Evolutionary conservation across 2,888 invertebrate genomes (phyloP).

Genomic region (Eudasyphora cyanicolor): DNA sequence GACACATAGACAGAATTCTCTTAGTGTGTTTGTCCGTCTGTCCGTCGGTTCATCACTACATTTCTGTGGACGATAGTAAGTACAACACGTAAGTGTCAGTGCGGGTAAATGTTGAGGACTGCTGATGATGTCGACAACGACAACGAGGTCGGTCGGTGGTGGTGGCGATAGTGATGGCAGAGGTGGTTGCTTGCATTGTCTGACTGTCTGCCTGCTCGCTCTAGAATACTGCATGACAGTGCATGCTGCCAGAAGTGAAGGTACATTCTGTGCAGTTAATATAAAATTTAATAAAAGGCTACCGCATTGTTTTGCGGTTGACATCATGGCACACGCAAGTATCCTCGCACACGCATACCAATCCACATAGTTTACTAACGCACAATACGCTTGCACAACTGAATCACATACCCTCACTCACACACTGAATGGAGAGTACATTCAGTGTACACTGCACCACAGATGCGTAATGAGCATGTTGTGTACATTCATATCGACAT

Average conservation of each 20-base stretch:
- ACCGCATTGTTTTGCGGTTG: slow-evolving; percentile 61
- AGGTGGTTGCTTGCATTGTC: neutral
- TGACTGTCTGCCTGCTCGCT: neutral
- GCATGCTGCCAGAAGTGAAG: neutral
- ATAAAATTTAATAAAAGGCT: slow-evolving; percentile 61
- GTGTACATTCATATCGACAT: neutral
- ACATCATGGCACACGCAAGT: slow-evolving; percentile 32
- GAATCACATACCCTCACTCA: neutral
- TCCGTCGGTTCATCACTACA: neutral
- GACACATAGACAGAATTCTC: no score
- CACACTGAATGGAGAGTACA: no score
- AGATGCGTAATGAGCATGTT: slow-evolving; percentile 20
- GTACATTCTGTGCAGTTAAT: slow-evolving; percentile 53
- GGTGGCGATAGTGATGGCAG: neutral
- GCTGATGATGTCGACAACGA: slow-evolving; percentile 12
- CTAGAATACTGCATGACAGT: neutral
- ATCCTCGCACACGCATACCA: neutral
- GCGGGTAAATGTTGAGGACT: neutral
- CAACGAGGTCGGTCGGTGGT: neutral
- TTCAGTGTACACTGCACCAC: neutral
- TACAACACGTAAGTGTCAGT: neutral
- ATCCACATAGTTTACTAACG: neutral
- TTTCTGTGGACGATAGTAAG: neutral
- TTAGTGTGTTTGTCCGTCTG: neutral
- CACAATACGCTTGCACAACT: neutral